A percentile compares a stretch with the other conserved stretches of the same genome.
phyloP scores from a whole-genome alignment of 2,797 vertebrate species.

The Salarias fasciatus region DNA sequence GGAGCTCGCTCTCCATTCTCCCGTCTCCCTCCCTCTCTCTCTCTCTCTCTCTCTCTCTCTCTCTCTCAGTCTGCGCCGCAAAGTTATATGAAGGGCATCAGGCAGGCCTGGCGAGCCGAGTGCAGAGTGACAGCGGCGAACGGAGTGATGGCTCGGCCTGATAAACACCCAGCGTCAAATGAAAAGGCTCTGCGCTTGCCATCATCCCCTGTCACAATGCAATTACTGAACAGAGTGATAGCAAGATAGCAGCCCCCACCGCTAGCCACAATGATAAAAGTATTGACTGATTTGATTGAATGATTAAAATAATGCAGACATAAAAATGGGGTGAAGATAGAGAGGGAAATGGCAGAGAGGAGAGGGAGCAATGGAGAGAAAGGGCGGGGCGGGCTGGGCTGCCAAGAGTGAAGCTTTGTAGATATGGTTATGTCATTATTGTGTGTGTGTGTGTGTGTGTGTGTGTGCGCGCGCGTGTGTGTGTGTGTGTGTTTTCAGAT shows the following conservation, averaged over 20 bases:
- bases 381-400: conserved; percentile 45
- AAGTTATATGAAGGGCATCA: conserved; percentile 99
- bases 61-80: conserved; percentile 88
- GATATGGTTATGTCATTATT: conserved; percentile 75
- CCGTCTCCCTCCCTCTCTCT: conserved; percentile 54
- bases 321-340: conserved; percentile 93
- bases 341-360: conserved; percentile 64
- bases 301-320: conserved; percentile 99
- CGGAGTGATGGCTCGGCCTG: conserved; percentile 95
- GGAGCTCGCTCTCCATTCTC: conserved; percentile 63
- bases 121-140: conserved; percentile 99
- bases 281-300: conserved; percentile 99
- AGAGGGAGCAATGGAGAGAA: conserved; percentile 67
- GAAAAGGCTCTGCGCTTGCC: conserved; percentile 99
- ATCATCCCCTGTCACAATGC: conserved; percentile 99
- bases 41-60: conserved; percentile 54
- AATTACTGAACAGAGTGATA: conserved; percentile 99
- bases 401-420: conserved; percentile 74
- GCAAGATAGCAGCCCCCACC: conserved; percentile 99
- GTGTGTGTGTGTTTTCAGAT: conserved; percentile 39
- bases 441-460: conserved; percentile 65
- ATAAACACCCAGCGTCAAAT: conserved; percentile 99
- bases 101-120: conserved; percentile 97
- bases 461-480: neutral
- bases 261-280: conserved; percentile 99